phyloP scores from a whole-genome alignment of 2,888 invertebrate genomes.

The Ceraclea dissimilis region DNA sequence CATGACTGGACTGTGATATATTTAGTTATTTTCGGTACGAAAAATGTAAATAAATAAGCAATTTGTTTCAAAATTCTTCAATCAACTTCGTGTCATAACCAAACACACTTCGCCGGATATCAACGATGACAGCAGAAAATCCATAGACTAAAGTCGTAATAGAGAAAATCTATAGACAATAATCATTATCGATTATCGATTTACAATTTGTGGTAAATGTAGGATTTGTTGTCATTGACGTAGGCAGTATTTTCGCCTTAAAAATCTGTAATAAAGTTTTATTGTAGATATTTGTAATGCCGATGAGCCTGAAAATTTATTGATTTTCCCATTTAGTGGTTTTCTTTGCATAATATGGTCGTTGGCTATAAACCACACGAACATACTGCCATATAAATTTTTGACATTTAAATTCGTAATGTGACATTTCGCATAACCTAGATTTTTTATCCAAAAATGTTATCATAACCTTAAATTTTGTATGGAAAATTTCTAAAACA shows the following conservation, averaged over 20 bases:
- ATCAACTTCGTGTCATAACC: slow-evolving; percentile 22
- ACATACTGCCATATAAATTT: no score
- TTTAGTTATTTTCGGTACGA: not conserved
- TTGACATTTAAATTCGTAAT: not conserved
- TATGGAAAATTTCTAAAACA: slow-evolving; percentile 5
- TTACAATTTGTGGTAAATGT: no score
- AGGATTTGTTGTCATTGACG: no score
- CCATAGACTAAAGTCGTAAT: not conserved
- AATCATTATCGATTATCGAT: no score
- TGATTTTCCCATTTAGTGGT: not conserved
- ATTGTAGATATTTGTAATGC: not conserved
- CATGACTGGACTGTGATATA: slow-evolving; percentile 40
- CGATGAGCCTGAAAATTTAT: not conserved
- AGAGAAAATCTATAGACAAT: no score
- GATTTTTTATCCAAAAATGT: not conserved
- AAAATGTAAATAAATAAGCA: not conserved
- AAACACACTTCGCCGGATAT: slow-evolving; percentile 22
- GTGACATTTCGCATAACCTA: not conserved
- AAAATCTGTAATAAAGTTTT: no score
- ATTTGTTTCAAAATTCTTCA: slow-evolving; percentile 9
- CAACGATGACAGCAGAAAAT: not conserved
- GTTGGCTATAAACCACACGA: no score
- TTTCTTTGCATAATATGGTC: not conserved
- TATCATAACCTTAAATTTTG: slow-evolving; percentile 8
- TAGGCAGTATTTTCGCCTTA: no score